Percentiles rank a stretch among this genome's conserved stretches.
Conservation (phyloP, 2,113 vertebrate genomes). For the Chascanopsetta lugubris region DNA sequence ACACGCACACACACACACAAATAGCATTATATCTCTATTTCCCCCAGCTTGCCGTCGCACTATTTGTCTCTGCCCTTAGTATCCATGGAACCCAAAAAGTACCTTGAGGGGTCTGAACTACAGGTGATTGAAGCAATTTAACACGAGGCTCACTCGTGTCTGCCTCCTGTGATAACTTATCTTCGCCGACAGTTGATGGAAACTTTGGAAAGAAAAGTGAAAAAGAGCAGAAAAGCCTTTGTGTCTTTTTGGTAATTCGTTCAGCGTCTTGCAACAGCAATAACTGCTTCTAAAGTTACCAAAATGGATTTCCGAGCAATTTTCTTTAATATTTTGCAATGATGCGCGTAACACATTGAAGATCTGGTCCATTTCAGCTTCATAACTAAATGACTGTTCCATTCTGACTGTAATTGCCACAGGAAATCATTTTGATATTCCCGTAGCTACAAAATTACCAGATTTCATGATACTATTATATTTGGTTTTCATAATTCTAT, state of each 20-base stretch:
- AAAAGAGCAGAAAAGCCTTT: background rate
- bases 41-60: slow-evolving; percentile 26
- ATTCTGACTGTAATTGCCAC: no score
- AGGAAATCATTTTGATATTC: no score
- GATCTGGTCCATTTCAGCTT: no score
- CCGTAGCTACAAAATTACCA: no score
- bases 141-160: slow-evolving; percentile 26
- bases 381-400: no score
- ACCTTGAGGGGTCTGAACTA: slow-evolving; percentile 33
- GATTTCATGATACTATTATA: no score
- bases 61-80: slow-evolving; percentile 39
- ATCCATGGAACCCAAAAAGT: slow-evolving; percentile 30
- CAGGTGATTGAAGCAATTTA: slow-evolving; percentile 49
- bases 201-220: slow-evolving; percentile 3
- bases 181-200: slow-evolving; percentile 20
- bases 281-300: background rate
- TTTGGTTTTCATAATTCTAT: no score
- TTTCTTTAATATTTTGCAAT: no score
- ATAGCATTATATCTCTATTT: slow-evolving; percentile 35
- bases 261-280: slow-evolving; percentile 6
- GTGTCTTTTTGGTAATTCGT: slow-evolving; percentile 2
- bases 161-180: slow-evolving; percentile 9
- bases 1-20: slow-evolving; percentile 5
- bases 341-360: no score
- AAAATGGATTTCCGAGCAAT: slow-evolving; percentile 1